These are phyloP conservation scores for Eulemur mongoz DNA, from an alignment of 2,797 vertebrate species.

Conservation along the genomic window DNA sequence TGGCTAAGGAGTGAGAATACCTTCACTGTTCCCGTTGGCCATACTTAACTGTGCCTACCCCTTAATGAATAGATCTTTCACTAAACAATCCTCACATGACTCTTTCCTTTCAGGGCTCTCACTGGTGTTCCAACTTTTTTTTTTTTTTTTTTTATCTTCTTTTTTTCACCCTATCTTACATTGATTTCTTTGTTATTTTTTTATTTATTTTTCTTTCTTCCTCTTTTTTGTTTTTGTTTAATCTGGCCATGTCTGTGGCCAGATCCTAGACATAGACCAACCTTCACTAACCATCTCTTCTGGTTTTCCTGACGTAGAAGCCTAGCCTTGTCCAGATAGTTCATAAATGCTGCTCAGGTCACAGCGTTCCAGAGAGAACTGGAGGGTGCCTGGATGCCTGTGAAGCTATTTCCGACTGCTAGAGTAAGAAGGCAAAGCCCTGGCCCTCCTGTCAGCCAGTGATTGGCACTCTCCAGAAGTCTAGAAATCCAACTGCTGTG, in stretches of 20 bases:
- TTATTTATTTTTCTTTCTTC: background rate
- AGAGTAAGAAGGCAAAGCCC: background rate
- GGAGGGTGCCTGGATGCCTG: background rate
- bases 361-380: background rate
- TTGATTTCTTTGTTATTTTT: background rate
- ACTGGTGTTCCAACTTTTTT: background rate
- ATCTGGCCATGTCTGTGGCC: background rate
- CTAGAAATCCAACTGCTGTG: background rate
- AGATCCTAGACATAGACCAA: background rate
- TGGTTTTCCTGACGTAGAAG: background rate
- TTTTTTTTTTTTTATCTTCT: background rate
- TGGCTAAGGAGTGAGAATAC: background rate
- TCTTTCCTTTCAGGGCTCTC: background rate
- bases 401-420: background rate
- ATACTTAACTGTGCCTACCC: background rate
- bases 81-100: background rate
- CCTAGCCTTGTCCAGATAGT: background rate
- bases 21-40: background rate
- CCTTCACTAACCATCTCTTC: background rate
- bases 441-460: background rate
- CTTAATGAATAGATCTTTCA: background rate
- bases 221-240: background rate
- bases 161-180: background rate
- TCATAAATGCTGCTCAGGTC: background rate
- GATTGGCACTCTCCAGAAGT: background rate